Base-by-base conservation (phyloP, 2,797 vertebrate genomes). In the Poecilia picta region DNA sequence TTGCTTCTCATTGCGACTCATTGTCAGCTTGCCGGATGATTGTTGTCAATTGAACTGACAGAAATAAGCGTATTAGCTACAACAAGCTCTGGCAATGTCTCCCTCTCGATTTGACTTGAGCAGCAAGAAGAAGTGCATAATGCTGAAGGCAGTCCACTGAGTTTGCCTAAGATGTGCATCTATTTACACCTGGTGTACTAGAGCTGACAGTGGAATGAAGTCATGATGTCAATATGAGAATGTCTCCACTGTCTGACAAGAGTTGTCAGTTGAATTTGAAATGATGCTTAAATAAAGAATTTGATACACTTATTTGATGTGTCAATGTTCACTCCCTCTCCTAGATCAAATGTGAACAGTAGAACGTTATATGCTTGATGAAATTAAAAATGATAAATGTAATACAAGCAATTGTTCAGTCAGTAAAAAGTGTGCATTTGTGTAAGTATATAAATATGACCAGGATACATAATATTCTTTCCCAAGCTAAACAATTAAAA, bases 41-140 rank as follows among this genome's bases (percentile, higher is more conserved):
- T 74, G 82, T 90, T 94, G 94, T 93, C 92, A 93, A 88, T 89
- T 88, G 89, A 85, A 82, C 76, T 82, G 94, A 93, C 94, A 94
- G 91, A 93, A 93, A 93, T 92, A 88, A 91, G 90, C 89, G 89
- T 82, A 93, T 91, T 94, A 91, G 90, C 88, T 75, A 73, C 81
- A 88, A 94, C 88, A 85, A 84, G 86, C 84, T 91, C 89, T 91
- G 94, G 92, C 91, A 92, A 91, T 77, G 85, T 92, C 93, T 93
- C 92, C 85, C 74, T 88, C 89, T 93, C 86, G 47, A 92, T 93
- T 90, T 88, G 83, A 92, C 79, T 91, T 57, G 77, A 83, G 84
- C 81, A 78, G 82, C 87, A 79, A 76, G 78, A 86, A 88, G 83
- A 81, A 80, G 85, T 79, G 80, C 74, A 75, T 15, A 76, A 81